These are phyloP conservation scores for Ectropis crepuscularia DNA, from an alignment of 2,888 invertebrate species.

Conservation along the genomic window DNA sequence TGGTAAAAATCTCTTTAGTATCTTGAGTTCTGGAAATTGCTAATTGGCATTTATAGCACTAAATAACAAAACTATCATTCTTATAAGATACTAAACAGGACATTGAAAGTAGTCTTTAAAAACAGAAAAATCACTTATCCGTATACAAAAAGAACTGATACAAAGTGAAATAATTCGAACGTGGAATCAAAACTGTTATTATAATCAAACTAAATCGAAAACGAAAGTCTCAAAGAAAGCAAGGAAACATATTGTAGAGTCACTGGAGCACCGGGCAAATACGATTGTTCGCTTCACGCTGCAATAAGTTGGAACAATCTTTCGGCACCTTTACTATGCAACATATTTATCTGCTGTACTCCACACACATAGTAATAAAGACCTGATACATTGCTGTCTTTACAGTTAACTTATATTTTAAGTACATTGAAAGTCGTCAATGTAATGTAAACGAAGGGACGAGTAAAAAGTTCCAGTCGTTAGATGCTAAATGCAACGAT, in stretches of 20 bases:
- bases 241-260: conserved; percentile 73
- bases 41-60: no score
- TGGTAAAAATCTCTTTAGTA: no score
- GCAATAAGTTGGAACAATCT: conserved; percentile 31
- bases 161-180: conserved; percentile 34
- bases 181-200: conserved; percentile 46
- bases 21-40: no score
- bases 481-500: conserved; percentile 58
- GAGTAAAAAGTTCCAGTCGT: conserved; percentile 15
- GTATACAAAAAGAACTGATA: background rate
- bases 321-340: conserved; percentile 23
- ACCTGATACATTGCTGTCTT: conserved; percentile 25
- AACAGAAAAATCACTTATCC: no score
- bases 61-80: no score
- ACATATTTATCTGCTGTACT: conserved; percentile 5
- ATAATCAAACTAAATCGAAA: conserved; percentile 65
- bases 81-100: no score
- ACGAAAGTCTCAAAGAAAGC: conserved; percentile 72
- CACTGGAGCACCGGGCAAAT: conserved; percentile 76
- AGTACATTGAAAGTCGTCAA: background rate
- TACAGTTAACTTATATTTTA: background rate
- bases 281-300: conserved; percentile 70
- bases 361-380: conserved; percentile 8
- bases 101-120: no score
- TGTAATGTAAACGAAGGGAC: conserved; percentile 6